These are phyloP conservation scores for Taxidea taxus DNA, from an alignment of 2,113 vertebrate genomes.

Conservation along the genomic window DNA sequence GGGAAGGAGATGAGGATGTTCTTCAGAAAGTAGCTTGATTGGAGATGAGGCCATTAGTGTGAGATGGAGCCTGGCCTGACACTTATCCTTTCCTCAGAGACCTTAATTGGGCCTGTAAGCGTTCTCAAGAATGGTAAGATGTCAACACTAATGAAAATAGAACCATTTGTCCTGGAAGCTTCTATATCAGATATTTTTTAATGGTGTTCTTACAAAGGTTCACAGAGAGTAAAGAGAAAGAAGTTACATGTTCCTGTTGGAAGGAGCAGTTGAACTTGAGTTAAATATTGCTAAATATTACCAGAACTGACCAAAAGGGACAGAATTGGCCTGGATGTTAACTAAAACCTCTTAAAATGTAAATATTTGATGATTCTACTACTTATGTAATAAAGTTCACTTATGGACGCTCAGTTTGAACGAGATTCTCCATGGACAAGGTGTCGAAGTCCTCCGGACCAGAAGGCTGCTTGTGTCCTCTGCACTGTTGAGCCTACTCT, in stretches of 20 bases:
- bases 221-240: conserved; percentile 28
- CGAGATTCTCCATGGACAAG: neutral
- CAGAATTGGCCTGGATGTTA: neutral
- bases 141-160: conserved; percentile 50
- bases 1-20: neutral
- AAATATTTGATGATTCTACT: conserved; percentile 11
- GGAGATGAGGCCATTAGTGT: neutral
- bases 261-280: conserved; percentile 23
- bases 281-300: conserved; percentile 17
- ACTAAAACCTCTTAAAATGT: neutral
- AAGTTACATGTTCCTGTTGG: neutral
- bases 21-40: conserved; percentile 23
- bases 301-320: neutral
- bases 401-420: neutral
- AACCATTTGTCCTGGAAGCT: neutral
- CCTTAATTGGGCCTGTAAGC: conserved; percentile 2
- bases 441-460: neutral
- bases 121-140: conserved; percentile 34
- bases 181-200: conserved; percentile 13
- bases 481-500: neutral
- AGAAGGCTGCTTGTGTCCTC: neutral
- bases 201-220: conserved; percentile 31
- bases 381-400: neutral
- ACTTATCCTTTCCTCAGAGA: conserved; percentile 15
- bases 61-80: neutral